Evolutionary conservation across 2,888 invertebrate genomes (phyloP).

Genomic region (Eretmocerus hayati): DNA sequence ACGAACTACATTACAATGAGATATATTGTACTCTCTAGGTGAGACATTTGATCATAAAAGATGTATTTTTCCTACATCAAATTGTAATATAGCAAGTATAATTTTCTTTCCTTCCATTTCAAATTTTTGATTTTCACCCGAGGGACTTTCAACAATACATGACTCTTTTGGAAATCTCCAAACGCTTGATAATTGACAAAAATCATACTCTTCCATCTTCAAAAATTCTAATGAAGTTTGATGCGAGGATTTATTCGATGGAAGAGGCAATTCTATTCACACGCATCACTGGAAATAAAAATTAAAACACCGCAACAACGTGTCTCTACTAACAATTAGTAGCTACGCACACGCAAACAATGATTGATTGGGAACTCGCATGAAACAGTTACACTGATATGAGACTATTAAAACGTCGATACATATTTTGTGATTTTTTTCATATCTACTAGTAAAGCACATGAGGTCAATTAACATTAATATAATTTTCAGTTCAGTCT

Average conservation of each 20-base stretch:
- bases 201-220: no score
- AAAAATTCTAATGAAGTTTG: constrained; percentile 11
- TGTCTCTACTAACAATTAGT: constrained; percentile 12
- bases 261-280: no score
- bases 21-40: constrained; percentile 8
- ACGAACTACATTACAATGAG: constrained; percentile 22
- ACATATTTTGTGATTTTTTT: not conserved
- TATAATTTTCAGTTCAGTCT: not conserved
- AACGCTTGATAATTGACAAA: no score
- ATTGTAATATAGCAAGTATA: constrained; percentile 21
- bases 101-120: constrained; percentile 11
- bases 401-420: constrained; percentile 5
- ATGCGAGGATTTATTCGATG: no score
- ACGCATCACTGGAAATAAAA: constrained; percentile 14
- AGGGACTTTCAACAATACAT: no score
- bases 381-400: constrained; percentile 5
- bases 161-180: no score
- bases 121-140: no score
- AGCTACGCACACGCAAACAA: constrained; percentile 18
- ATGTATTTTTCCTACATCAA: constrained; percentile 6
- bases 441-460: no score
- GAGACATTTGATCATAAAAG: constrained; percentile 4
- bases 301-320: constrained; percentile 7
- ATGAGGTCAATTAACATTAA: no score
- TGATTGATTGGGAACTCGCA: constrained; percentile 13